Evolutionary conservation across 2,888 invertebrate species (phyloP), one percentile per base, ranked within the genome.

Genomic region (Cerceris ruficornis): DNA sequence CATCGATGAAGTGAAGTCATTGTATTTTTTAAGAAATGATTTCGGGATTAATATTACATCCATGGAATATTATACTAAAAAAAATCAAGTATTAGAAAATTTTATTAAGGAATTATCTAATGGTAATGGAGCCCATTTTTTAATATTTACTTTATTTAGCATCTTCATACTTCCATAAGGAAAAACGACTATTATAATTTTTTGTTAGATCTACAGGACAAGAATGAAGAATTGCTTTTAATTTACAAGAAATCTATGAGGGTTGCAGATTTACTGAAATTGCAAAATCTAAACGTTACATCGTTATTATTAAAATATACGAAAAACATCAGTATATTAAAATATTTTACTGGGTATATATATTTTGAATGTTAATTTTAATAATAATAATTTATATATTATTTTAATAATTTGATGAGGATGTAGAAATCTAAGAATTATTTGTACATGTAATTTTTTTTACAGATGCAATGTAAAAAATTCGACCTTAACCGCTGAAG

Each of bases 1-100:
- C 17, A 86, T 89, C 49, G 64, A 82, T 5, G 75, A 84, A 60
- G 69, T 90, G 17, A 86, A 84, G 52, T 75, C 84, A 17, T 54
- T 88, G 1, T 89, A 88, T 54, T 15, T 69, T 39, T 79, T 91
- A 50, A 84, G 84, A 14, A 85, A 80, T 52, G 79, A 88, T 49
- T 89, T 88, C 50, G 65, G 84, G 9, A 78, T 90, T 64, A 62
- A 69, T 64, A 50, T 89, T 46, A 75, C 80, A 14, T 28, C 80
- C 5, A 52, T 62, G 5, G 81, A 88, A 57, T 90, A 87, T 75
- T 69, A 80, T 49, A 77, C 58, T 7, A 59, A 80, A 28, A 90
- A 87, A 39, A 42, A 80, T 39, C 13, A 78, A 64, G 71, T 88
- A 59, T 61, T 91, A 43, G 41, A 81, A 8, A 76, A 81, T 46